Conservation (phyloP, 2,797 vertebrate species). For the Hephaestus fuliginosus region DNA sequence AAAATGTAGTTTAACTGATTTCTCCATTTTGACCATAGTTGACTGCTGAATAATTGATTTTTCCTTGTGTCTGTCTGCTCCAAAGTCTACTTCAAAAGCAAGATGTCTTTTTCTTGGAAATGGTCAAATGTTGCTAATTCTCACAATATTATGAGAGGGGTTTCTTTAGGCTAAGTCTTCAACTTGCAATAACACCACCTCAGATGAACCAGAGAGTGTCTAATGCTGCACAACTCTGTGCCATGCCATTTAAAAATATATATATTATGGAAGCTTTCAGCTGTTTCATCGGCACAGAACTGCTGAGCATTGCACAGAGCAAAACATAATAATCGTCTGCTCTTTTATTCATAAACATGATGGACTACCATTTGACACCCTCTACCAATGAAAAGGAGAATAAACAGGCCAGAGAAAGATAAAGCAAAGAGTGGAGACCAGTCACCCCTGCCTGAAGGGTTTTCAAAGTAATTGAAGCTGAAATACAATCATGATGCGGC, state of each 20-base stretch:
- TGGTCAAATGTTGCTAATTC: neutral
- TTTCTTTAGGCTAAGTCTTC: neutral
- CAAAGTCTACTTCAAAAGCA: neutral
- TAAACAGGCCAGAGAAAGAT: constrained; percentile 9
- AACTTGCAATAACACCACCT: constrained; percentile 9
- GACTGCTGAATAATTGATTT: neutral
- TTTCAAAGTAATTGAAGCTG: constrained; percentile 70
- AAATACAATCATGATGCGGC: constrained; percentile 60
- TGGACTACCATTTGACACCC: constrained; percentile 2
- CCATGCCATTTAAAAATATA: neutral
- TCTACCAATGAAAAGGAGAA: constrained; percentile 14
- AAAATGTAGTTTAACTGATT: neutral
- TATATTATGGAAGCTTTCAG: neutral
- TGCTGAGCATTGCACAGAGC: neutral
- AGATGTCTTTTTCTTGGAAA: neutral
- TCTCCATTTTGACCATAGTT: neutral
- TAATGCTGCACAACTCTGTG: neutral
- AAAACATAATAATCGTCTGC: neutral
- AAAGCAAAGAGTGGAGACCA: constrained; percentile 16
- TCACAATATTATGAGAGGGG: neutral
- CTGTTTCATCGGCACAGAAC: neutral
- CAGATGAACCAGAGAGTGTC: neutral
- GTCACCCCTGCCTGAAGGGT: constrained; percentile 51
- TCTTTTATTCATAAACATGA: constrained; percentile 20
- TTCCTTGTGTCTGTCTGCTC: neutral